Conservation (phyloP, 2,888 invertebrate genomes). For the Tachystola acroxantha region DNA sequence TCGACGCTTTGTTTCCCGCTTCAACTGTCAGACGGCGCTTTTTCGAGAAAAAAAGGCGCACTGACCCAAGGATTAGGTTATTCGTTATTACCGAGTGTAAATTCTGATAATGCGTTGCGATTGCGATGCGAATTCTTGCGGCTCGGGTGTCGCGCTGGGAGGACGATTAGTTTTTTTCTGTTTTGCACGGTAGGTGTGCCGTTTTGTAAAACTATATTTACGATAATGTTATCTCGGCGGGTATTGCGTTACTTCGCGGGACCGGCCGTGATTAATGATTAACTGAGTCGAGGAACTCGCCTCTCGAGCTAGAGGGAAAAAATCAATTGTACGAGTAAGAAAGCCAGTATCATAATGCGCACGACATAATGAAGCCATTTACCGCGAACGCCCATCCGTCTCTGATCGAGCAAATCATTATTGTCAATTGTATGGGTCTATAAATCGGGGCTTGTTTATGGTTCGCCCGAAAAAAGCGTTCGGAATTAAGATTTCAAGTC, state of each 20-base stretch:
- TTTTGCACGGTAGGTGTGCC: slow-evolving; percentile 59
- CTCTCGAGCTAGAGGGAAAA: slow-evolving; percentile 31
- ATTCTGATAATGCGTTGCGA: slow-evolving; percentile 67
- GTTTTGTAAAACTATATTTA: slow-evolving; percentile 72
- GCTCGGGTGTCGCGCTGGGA: slow-evolving; percentile 58
- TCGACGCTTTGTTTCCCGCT: slow-evolving; percentile 72
- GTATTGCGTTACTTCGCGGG: slow-evolving; percentile 59
- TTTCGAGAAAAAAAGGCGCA: slow-evolving; percentile 52
- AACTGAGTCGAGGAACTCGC: slow-evolving; percentile 39
- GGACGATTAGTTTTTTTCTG: slow-evolving; percentile 37
- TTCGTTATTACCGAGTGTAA: slow-evolving; percentile 52
- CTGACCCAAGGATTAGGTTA: slow-evolving; percentile 47
- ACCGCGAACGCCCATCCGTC: slow-evolving; percentile 34
- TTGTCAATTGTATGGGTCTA: slow-evolving; percentile 47
- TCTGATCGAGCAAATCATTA: slow-evolving; percentile 45
- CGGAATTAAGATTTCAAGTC: slow-evolving; percentile 72
- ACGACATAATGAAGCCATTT: slow-evolving; percentile 57
- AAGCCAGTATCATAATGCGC: slow-evolving; percentile 21
- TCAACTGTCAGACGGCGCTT: slow-evolving; percentile 49
- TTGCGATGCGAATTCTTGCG: slow-evolving; percentile 55
- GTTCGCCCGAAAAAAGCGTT: slow-evolving; percentile 41
- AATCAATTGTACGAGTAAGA: slow-evolving; percentile 36
- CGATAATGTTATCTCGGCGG: slow-evolving; percentile 64
- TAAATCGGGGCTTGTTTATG: slow-evolving; percentile 52
- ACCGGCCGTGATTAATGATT: slow-evolving; percentile 54